Conservation (phyloP, 23 tunicate genomes). For the Phallusia fumigata region DNA sequence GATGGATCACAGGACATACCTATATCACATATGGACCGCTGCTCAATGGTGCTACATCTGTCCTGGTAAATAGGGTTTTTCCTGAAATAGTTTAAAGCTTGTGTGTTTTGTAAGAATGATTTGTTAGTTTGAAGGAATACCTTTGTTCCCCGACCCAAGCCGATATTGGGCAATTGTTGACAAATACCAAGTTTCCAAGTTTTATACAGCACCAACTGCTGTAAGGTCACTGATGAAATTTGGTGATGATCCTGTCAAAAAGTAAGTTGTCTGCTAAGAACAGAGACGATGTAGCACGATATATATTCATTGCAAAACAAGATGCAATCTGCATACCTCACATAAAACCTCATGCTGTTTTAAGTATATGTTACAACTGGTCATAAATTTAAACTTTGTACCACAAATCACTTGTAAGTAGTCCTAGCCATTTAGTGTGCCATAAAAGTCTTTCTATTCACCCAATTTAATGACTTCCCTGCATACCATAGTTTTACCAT, state of each 20-base stretch:
- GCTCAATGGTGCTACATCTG: slow-evolving; percentile 89
- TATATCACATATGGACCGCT: slow-evolving; percentile 95
- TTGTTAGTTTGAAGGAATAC: slow-evolving; percentile 83
- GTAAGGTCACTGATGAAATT: slow-evolving; percentile 84
- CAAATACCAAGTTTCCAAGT: slow-evolving; percentile 81
- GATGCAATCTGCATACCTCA: too few relatives aligned
- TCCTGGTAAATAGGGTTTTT: slow-evolving; percentile 31
- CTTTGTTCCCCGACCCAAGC: slow-evolving; percentile 87
- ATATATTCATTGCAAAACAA: too few relatives aligned
- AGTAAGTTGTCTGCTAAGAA: slow-evolving; percentile 11
- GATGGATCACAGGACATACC: slow-evolving; percentile 99
- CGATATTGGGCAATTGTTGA: slow-evolving; percentile 93
- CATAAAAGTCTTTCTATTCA: too few relatives aligned
- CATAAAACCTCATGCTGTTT: too few relatives aligned
- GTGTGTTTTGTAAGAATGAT: neutral
- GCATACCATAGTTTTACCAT: too few relatives aligned
- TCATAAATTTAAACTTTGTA: too few relatives aligned
- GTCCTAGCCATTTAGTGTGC: too few relatives aligned
- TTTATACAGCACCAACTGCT: slow-evolving; percentile 99
- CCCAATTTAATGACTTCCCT: too few relatives aligned
- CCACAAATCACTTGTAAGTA: too few relatives aligned
- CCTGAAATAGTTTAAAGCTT: neutral
- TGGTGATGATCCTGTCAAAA: slow-evolving; percentile 83
- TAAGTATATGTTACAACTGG: too few relatives aligned
- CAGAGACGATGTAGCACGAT: too few relatives aligned